Percentiles rank a stretch among this genome's conserved stretches.
Conservation (phyloP, 2,797 vertebrate species). For the Poliocrania exsul region DNA sequence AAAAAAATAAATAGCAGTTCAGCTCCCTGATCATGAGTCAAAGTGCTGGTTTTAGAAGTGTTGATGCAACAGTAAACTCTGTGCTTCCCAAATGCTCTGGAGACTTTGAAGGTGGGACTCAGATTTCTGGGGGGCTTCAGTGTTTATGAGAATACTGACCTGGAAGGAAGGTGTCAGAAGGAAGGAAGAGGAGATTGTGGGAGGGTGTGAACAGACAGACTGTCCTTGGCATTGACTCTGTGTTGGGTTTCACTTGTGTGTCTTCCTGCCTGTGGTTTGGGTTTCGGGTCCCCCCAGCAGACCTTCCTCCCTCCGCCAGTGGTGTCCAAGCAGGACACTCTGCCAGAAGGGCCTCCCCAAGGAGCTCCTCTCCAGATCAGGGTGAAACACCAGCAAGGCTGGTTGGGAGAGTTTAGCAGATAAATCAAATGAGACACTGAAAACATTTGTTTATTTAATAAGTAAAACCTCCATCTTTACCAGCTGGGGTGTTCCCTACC, state of each 20-base stretch:
- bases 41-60: not conserved
- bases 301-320: not conserved
- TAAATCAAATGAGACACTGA: constrained; percentile 33
- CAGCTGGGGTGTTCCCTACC: not conserved
- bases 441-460: constrained; percentile 54
- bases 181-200: not conserved
- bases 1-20: not conserved
- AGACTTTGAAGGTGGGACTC: not conserved
- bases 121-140: not conserved
- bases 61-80: not conserved
- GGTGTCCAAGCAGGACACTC: not conserved
- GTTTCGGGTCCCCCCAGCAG: constrained; percentile 18
- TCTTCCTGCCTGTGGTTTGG: constrained; percentile 1
- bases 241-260: not conserved
- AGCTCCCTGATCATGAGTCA: not conserved
- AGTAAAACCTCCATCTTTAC: not conserved
- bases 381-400: constrained; percentile 37
- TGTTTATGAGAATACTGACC: not conserved
- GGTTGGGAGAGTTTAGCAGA: constrained; percentile 43
- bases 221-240: not conserved
- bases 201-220: not conserved
- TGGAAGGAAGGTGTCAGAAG: not conserved
- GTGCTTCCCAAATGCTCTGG: not conserved
- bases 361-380: not conserved
- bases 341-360: not conserved